Base-by-base conservation (phyloP, 2,113 vertebrate species). In the Chlorocebus sabaeus region DNA sequence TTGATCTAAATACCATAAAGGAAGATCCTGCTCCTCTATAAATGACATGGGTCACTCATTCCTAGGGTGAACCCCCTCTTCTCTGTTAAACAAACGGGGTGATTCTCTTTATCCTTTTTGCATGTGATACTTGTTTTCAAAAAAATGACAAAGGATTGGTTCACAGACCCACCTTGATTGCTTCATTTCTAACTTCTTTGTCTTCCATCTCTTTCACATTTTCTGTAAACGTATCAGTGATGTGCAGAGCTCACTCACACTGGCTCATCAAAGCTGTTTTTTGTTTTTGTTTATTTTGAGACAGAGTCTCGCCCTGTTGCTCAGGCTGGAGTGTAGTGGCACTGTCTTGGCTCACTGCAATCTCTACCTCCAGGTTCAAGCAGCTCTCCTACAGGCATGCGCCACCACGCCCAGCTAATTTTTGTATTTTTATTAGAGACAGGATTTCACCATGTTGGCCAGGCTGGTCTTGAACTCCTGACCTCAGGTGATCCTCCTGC, bases 41-140 rank as follows among this genome's bases (percentile, higher is more conserved):
- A 55, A 50, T 10, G 3, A 45, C 0, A 0, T 1, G 3, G 78
- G 25, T 45, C 67, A 2, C 32, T 59, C 18, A 22, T 22, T 16
- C 30, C 40, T 43, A 23, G 18, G 4, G 30, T 12, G 72, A 27
- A 27, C 23, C 18, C 40, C 14, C 30, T 45, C 68, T 81, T 81
- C 25, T 82, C 75, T 52, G 1, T 10, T 52, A 61, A 35, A 25
- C 68, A 64, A 32, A 35, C 22, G 8, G 16, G 1, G 4, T 0
- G 1, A 12, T 35, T 35, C 52, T 8, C 84, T 76, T 43, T 75
- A 68, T 75, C 40, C 55, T 87, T 23, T 30, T 79, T 67, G 45
- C 68, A 5, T 2, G 0, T 5, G n/a, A 81, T 67, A 30, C 57
- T 80, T 95, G 13, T 79, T 72, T 78, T 67, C 73, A n/a, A 27